These are phyloP conservation scores for Arothron firmamentum DNA, from an alignment of 2,113 vertebrate species.

Conservation along the genomic window DNA sequence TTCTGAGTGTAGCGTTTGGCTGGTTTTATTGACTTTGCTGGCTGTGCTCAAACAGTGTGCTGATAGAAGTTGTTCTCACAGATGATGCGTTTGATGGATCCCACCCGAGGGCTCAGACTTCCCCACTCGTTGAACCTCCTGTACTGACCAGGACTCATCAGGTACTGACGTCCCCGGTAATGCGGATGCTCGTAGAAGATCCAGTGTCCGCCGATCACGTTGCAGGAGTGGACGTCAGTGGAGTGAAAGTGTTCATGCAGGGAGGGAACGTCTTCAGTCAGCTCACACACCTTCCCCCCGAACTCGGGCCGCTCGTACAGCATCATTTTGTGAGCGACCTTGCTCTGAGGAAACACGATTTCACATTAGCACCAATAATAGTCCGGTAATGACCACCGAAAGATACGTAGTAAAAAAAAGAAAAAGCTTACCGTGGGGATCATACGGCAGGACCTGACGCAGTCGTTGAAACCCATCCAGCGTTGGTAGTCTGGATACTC, in stretches of 20 bases:
- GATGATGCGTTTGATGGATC: slow-evolving; percentile 57
- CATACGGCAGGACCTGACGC: slow-evolving; percentile 67
- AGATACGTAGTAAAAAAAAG: not conserved
- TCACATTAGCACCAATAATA: not conserved
- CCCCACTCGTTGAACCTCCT: slow-evolving; percentile 67
- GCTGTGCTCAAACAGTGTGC: slow-evolving; percentile 6
- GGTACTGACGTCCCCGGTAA: slow-evolving; percentile 66
- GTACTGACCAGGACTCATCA: slow-evolving; percentile 61
- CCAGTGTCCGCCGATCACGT: slow-evolving; percentile 70
- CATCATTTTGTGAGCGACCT: slow-evolving; percentile 62
- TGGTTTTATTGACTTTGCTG: slow-evolving; percentile 30
- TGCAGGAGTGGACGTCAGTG: slow-evolving; percentile 67
- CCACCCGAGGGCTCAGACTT: slow-evolving; percentile 56
- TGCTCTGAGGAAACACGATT: slow-evolving; percentile 34
- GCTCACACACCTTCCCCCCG: slow-evolving; percentile 66
- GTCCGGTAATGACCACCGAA: no score
- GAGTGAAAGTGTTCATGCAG: slow-evolving; percentile 62
- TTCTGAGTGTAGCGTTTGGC: not conserved
- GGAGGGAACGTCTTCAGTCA: slow-evolving; percentile 65
- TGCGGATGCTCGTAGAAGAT: slow-evolving; percentile 70
- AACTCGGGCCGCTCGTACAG: slow-evolving; percentile 68
- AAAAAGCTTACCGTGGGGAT: slow-evolving; percentile 55
- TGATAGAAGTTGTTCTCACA: slow-evolving; percentile 26
- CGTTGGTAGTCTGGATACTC: slow-evolving; percentile 72
- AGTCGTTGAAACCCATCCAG: slow-evolving; percentile 74